Evolutionary conservation across 2,113 vertebrate species (phyloP), one percentile per base, ranked within the genome.

Genomic region (Paedocypris sp.): DNA sequence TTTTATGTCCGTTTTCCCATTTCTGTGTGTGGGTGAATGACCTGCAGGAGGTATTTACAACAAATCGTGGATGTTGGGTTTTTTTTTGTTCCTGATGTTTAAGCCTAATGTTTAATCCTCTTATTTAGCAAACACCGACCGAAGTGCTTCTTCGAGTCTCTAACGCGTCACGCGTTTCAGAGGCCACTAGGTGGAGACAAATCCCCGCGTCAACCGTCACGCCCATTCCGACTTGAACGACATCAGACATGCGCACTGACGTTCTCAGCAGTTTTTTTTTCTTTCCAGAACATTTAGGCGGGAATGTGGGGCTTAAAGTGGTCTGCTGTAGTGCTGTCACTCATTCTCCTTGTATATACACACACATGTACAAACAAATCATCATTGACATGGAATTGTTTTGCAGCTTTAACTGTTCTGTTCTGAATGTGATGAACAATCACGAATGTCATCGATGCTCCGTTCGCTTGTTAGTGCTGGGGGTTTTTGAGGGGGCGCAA

Each of bases 371-470:
- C 48, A n/a, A 15, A 63, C 48, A 53, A 63, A 67, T 71, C 66
- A 70, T 73, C 73, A 80, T 77, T 60, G 67, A 74, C 77, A 70
- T 43, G 41, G 72, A 28, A 73, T 78, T 78, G 50, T 80, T 76
- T 80, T 79, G 77, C 74, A 76, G 76, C 71, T 81, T 79, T 67
- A 75, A 41, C 59, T 67, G 67, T 77, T 77, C 72, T 76, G 73
- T 67, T 77, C 70, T 78, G 78, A 84, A 83, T 82, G 81, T 84
- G 79, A 79, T 74, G 69, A 79, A 70, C 66, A 69, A 71, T 81
- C 75, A 77, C 69, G 75, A 83, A 79, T 84, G 80, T 82, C 72
- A 63, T 72, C 71, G 73, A 69, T 78, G 67, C 67, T 67, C 70
- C 8, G 45, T 72, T 69, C 68, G 47, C 71, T 74, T 70, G 69